Conservation (phyloP, 2,888 invertebrate genomes). For the Agrotis clavis region DNA sequence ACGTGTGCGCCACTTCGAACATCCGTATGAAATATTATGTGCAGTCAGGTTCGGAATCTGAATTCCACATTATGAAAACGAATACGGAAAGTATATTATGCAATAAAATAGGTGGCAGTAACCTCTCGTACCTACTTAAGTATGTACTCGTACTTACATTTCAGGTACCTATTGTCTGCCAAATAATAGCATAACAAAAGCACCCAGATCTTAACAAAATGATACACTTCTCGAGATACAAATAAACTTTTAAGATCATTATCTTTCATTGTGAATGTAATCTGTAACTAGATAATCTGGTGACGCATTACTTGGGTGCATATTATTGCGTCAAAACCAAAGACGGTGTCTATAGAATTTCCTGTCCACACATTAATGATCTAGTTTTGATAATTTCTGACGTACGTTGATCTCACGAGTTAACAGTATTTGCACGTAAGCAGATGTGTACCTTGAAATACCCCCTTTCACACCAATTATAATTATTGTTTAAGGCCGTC, state of each 20-base stretch:
- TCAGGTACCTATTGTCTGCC: not conserved
- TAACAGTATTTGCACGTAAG: slow-evolving; percentile 13
- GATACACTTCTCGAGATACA: not conserved
- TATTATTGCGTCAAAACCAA: slow-evolving; percentile 13
- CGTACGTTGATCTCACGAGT: slow-evolving; percentile 9
- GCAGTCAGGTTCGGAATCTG: too few species aligned
- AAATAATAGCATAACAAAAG: not conserved
- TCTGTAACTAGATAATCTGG: not conserved
- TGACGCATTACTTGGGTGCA: slow-evolving; percentile 34
- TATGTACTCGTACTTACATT: not conserved
- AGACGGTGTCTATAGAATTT: slow-evolving; percentile 18
- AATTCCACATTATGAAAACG: too few species aligned
- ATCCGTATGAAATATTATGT: too few species aligned
- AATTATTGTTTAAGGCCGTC: too few species aligned
- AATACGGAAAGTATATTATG: too few species aligned
- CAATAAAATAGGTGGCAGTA: not conserved
- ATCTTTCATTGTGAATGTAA: slow-evolving; percentile 1
- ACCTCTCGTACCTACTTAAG: not conserved
- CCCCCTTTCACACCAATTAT: too few species aligned
- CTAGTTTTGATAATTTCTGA: slow-evolving; percentile 32
- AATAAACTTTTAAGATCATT: slow-evolving; percentile 11
- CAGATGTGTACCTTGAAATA: not conserved
- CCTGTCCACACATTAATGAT: slow-evolving; percentile 20
- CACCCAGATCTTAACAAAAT: not conserved
- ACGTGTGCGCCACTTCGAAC: too few species aligned